These are phyloP conservation scores for Pangasius krempfi DNA, from an alignment of 2,797 vertebrate species.

Conservation along the genomic window DNA sequence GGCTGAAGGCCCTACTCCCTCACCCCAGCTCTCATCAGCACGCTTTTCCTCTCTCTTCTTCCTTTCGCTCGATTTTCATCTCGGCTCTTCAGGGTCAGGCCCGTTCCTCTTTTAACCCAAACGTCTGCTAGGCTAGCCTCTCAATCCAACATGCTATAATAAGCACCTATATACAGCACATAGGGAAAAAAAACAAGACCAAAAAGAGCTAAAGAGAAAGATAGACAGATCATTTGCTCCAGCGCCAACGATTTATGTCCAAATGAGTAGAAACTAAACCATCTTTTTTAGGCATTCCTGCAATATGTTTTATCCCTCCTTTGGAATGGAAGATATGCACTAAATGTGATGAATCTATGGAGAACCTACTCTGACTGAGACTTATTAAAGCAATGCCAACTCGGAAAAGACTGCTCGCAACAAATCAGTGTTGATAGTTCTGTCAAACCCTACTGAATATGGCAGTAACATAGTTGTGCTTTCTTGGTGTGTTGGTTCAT, in stretches of 20 bases:
- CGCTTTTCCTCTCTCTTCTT: conserved; percentile 39
- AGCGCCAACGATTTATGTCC: neutral
- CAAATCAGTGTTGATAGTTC: neutral
- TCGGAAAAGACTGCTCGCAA: neutral
- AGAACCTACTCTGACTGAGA: neutral
- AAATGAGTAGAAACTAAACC: conserved; percentile 9
- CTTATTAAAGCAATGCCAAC: conserved; percentile 7
- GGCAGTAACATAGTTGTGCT: neutral
- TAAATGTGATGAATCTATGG: conserved; percentile 19
- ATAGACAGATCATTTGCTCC: neutral
- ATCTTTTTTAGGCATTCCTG: neutral
- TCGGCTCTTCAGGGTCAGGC: conserved; percentile 42
- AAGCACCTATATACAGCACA: conserved; percentile 3
- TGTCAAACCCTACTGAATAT: neutral
- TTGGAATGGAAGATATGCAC: neutral
- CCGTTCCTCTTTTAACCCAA: conserved; percentile 32
- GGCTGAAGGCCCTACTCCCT: conserved; percentile 71
- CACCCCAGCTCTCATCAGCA: conserved; percentile 51
- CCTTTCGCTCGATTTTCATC: conserved; percentile 43
- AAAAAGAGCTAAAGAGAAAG: conserved; percentile 16
- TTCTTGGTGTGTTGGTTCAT: conserved; percentile 13
- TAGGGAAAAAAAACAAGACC: neutral
- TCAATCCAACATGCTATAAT: neutral
- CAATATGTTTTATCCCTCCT: conserved; percentile 14
- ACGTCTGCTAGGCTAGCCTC: neutral